Conservation (phyloP, 2,888 invertebrate species). For the Meandrusa payeni region DNA sequence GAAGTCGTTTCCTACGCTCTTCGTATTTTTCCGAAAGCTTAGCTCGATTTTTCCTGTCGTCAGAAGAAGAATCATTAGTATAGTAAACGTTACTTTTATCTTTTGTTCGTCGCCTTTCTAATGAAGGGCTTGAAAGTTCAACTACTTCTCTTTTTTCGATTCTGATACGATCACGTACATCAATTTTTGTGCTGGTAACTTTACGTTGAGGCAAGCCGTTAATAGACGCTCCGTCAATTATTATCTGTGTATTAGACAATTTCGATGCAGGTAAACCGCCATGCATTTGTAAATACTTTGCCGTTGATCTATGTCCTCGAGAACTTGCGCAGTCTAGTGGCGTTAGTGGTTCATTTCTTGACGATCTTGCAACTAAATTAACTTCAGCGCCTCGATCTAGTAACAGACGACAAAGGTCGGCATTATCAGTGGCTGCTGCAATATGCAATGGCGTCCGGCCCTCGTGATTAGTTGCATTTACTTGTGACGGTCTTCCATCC, state of each 20-base stretch:
- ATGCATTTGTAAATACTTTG: conserved; percentile 94
- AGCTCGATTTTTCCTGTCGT: conserved; percentile 52
- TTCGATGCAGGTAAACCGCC: conserved; percentile 92
- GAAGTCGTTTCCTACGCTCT: conserved; percentile 56
- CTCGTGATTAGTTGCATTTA: conserved; percentile 94
- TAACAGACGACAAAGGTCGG: conserved; percentile 94
- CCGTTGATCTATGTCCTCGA: conserved; percentile 92
- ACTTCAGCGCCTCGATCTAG: conserved; percentile 92
- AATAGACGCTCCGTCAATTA: conserved; percentile 68
- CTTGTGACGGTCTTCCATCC: conserved; percentile 89
- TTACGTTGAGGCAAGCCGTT: conserved; percentile 66
- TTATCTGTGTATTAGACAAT: conserved; percentile 73
- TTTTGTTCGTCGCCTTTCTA: conserved; percentile 50
- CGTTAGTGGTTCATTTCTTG: conserved; percentile 92
- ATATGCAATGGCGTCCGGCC: conserved; percentile 96
- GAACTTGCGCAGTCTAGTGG: conserved; percentile 95
- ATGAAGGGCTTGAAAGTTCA: conserved; percentile 66
- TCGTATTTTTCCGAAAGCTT: conserved; percentile 53
- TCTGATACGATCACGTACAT: conserved; percentile 70
- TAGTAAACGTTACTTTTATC: conserved; percentile 53
- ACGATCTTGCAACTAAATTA: conserved; percentile 91
- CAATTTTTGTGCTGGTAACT: conserved; percentile 77
- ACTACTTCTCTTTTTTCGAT: conserved; percentile 76
- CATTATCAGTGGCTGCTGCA: conserved; percentile 95
- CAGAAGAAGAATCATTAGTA: conserved; percentile 69